Evolutionary conservation across 2,888 invertebrate species (phyloP).

Genomic region (Lordiphosa fenestrarum): DNA sequence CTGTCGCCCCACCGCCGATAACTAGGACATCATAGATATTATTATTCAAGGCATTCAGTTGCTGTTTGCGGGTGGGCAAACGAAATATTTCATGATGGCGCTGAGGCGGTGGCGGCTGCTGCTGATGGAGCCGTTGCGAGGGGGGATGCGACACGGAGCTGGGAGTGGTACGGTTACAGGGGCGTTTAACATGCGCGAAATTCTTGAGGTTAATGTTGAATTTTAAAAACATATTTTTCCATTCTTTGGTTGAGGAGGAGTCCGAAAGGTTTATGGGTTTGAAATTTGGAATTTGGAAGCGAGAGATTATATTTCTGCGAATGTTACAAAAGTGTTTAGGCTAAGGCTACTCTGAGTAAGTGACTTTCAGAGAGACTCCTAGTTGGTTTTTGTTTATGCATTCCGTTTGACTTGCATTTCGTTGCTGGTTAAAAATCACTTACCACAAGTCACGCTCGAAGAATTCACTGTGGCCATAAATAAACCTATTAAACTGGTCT

Average conservation of each 20-base stretch:
- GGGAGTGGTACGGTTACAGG: neutral
- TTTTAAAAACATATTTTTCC: slow-evolving; percentile 3
- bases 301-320: neutral
- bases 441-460: slow-evolving; percentile 13
- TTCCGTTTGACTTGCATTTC: slow-evolving; percentile 12
- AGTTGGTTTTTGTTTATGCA: no score
- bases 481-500: slow-evolving; percentile 36
- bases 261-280: no score
- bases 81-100: neutral
- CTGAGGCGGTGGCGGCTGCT: neutral
- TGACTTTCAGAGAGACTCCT: no score
- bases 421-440: neutral
- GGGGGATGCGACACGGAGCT: neutral
- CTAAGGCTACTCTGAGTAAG: slow-evolving; percentile 1
- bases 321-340: no score
- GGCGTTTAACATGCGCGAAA: neutral
- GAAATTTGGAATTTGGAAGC: no score
- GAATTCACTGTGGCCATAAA: slow-evolving; percentile 26
- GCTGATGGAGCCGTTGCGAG: neutral
- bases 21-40: slow-evolving; percentile 88
- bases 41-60: neutral
- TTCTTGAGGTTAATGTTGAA: neutral
- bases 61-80: slow-evolving; percentile 14
- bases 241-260: neutral
- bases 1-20: slow-evolving; percentile 98